These are phyloP conservation scores for Halcyon badia DNA, from an alignment of 2,797 vertebrate species.

Conservation along the genomic window DNA sequence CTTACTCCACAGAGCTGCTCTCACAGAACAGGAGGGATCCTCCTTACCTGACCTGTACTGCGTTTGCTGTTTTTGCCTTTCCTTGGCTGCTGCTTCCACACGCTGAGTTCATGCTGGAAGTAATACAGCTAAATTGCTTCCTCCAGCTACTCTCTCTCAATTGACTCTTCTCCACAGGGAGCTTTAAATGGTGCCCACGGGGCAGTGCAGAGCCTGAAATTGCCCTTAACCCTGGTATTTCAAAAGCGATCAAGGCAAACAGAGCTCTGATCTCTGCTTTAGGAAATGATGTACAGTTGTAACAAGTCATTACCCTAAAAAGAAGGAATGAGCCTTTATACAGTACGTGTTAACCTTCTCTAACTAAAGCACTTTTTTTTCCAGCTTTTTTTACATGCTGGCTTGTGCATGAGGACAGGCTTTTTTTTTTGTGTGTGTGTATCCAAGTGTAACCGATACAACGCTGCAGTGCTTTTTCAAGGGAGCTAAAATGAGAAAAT, in stretches of 20 bases:
- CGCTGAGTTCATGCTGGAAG: constrained; percentile 43
- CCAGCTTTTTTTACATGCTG: not conserved
- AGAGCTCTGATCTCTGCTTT: not conserved
- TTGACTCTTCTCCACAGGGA: constrained; percentile 56
- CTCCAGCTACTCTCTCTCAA: constrained; percentile 36
- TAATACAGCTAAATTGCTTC: constrained; percentile 58
- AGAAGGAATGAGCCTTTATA: not conserved
- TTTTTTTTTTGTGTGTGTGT: not conserved
- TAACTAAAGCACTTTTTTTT: not conserved
- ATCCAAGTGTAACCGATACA: not conserved
- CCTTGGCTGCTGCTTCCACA: not conserved
- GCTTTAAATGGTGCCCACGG: constrained; percentile 32
- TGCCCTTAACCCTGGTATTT: constrained; percentile 12
- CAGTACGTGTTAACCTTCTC: not conserved
- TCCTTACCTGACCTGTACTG: not conserved
- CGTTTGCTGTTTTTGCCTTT: not conserved
- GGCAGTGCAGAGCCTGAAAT: constrained; percentile 3
- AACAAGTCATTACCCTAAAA: constrained; percentile 33
- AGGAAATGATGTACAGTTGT: constrained; percentile 3
- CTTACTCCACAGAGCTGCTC: not conserved
- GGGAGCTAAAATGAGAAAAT: not conserved
- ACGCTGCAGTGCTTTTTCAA: not conserved
- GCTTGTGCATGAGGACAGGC: not conserved
- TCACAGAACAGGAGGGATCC: not conserved
- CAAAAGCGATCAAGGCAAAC: not conserved